Evolutionary conservation across 1,140 invertebrate genomes (phyloP).

Genomic region (Dreissena polymorpha): DNA sequence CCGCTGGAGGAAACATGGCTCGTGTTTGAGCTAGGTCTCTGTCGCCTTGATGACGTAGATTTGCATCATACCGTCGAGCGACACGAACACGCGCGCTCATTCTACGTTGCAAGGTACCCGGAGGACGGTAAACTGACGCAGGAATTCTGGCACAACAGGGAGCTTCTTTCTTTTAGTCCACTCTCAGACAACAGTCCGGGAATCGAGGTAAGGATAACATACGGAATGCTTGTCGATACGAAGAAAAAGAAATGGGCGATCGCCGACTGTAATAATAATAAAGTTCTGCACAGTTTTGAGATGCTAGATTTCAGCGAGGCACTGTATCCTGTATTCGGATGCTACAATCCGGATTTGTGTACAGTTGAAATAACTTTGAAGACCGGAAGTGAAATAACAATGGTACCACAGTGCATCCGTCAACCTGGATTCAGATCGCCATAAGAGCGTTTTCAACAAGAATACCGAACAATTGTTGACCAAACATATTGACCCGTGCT

Average conservation of each 20-base stretch:
- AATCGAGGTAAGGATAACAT: constrained; percentile 56
- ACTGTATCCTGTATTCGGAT: constrained; percentile 63
- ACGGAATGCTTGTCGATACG: constrained; percentile 61
- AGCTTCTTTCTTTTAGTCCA: constrained; percentile 56
- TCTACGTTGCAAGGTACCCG: constrained; percentile 66
- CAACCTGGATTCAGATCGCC: constrained; percentile 36
- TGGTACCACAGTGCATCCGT: constrained; percentile 59
- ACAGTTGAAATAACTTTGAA: constrained; percentile 65
- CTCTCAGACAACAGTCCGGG: constrained; percentile 61
- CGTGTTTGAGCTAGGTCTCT: constrained; percentile 63
- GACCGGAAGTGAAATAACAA: constrained; percentile 62
- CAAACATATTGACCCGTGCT: too few species aligned
- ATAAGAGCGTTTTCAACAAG: neutral
- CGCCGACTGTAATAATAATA: constrained; percentile 58
- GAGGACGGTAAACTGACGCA: constrained; percentile 64
- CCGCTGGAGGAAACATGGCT: constrained; percentile 67
- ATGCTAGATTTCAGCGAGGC: constrained; percentile 58
- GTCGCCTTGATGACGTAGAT: constrained; percentile 62
- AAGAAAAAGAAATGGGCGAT: constrained; percentile 60
- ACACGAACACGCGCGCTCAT: constrained; percentile 63
- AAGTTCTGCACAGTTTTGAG: constrained; percentile 61
- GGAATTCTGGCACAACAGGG: constrained; percentile 67
- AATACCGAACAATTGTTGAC: too few species aligned
- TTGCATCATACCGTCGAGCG: constrained; percentile 66
- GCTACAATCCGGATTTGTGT: constrained; percentile 64